phyloP scores from a whole-genome alignment of 2,113 vertebrate genomes.

The Vulpes lagopus region DNA sequence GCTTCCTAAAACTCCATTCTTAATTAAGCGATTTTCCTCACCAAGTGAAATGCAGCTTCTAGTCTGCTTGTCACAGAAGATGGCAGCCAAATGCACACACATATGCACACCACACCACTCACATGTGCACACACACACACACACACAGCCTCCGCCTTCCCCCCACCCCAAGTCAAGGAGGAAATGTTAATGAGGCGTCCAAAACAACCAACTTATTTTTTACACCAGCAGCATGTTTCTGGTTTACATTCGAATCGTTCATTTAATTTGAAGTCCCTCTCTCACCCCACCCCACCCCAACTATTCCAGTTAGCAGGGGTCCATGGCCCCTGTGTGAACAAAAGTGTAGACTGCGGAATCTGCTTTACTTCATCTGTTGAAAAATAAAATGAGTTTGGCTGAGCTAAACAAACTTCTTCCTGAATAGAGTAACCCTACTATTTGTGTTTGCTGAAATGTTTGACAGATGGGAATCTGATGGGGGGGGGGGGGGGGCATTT shows the following conservation, averaged over 20 bases:
- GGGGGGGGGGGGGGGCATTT: neutral
- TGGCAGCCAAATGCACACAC: neutral
- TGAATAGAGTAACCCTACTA: neutral
- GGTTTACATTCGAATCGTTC: slow-evolving; percentile 37
- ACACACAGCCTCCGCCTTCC: neutral
- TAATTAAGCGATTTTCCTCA: neutral
- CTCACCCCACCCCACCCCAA: neutral
- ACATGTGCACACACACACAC: neutral
- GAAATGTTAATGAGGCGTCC: neutral
- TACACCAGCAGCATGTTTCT: neutral
- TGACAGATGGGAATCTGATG: slow-evolving; percentile 56
- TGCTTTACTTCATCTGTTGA: slow-evolving; percentile 64
- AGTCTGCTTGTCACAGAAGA: neutral
- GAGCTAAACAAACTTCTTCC: slow-evolving; percentile 60
- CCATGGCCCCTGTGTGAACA: neutral
- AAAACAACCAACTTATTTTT: neutral
- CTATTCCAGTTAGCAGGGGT: neutral
- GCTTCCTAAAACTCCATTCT: neutral
- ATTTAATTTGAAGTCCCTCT: neutral
- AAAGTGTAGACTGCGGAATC: neutral
- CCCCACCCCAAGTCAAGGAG: neutral
- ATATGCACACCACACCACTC: neutral
- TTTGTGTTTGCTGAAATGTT: slow-evolving; percentile 67
- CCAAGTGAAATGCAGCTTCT: neutral
- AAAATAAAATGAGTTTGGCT: slow-evolving; percentile 70